Evolutionary conservation across 2,888 invertebrate genomes (phyloP).

Genomic region (Brenthis ino): DNA sequence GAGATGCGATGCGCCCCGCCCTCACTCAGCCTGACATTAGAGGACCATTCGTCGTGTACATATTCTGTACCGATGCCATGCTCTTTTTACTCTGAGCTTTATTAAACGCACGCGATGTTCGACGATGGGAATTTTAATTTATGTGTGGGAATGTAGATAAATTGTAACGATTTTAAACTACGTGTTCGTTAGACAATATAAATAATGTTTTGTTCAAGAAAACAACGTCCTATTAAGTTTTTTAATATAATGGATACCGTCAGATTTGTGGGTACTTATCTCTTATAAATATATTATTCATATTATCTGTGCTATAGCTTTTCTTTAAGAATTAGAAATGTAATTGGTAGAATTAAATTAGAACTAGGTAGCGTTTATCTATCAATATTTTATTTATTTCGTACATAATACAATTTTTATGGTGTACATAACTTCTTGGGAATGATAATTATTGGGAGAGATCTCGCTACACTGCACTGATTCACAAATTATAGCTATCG

Average conservation of each 20-base stretch:
- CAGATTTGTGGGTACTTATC: too few species aligned
- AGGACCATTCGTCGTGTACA: conserved; percentile 34
- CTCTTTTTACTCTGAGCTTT: conserved; percentile 32
- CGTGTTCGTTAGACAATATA: not conserved
- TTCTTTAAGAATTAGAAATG: too few species aligned
- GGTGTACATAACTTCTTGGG: not conserved
- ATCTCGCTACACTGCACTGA: conserved; percentile 7
- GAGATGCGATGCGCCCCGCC: conserved; percentile 47
- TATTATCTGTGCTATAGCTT: too few species aligned
- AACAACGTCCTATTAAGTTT: too few species aligned
- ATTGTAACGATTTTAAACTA: conserved; percentile 23
- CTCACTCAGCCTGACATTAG: conserved; percentile 46
- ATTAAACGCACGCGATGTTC: conserved; percentile 38
- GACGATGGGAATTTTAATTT: conserved; percentile 35
- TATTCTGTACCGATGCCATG: conserved; percentile 19
- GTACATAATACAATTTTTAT: not conserved
- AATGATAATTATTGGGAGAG: not conserved
- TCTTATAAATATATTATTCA: too few species aligned
- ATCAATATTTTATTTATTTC: too few species aligned
- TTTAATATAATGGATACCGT: too few species aligned
- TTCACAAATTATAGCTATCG: conserved; percentile 16
- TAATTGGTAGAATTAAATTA: too few species aligned
- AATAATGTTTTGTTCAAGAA: not conserved
- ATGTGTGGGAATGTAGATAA: conserved; percentile 32
- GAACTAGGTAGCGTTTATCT: too few species aligned